Evolutionary conservation across 1,140 invertebrate species (phyloP), one percentile per base, ranked within the genome.

Genomic region (Lepidurus apus): DNA sequence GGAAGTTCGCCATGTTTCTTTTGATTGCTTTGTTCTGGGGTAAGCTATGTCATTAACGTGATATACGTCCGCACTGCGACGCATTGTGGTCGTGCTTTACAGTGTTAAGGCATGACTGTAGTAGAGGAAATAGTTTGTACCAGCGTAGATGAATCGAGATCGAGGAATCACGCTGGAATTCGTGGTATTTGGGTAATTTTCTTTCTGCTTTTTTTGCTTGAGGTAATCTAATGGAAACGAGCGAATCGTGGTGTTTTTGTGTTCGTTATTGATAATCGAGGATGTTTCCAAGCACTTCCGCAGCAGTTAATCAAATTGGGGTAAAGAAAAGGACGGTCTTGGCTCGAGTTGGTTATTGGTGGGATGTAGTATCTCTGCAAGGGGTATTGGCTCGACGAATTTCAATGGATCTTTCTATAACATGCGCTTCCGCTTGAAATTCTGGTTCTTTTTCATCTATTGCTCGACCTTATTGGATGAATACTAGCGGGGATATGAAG

Each of bases 1-100:
- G 53, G 53, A 65, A 65, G 9, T 65, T 65, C n/a, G 53, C 53
- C 53, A 65, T 65, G 53, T 65, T 65, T 65, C 53, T 65, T 65
- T 65, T 65, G 53, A 65, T 65, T 65, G 13, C 53, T 7, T 17
- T 65, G 53, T 65, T n/a, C 53, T 21, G 53, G 53, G 53, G 53
- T 65, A 65, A 65, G 53, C 53, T 65, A 65, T 65, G 53, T 21
- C 53, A 65, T 65, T 65, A 65, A n/a, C 13, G 53, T 65, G 53
- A 65, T 65, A 17, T 21, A 65, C 21, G 53, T 65, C 53, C 53
- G 53, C 53, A 65, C 53, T 65, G 53, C 53, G 53, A 21, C 53
- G 53, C 53, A 65, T 65, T 65, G 53, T 65, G 53, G 53, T 65
- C 53, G 53, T 21, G 53, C 21, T 65, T 47, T 65, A 13, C 21